These are phyloP conservation scores for Enteromius paludinosus DNA, from an alignment of 2,797 vertebrate genomes.

Conservation along the genomic window DNA sequence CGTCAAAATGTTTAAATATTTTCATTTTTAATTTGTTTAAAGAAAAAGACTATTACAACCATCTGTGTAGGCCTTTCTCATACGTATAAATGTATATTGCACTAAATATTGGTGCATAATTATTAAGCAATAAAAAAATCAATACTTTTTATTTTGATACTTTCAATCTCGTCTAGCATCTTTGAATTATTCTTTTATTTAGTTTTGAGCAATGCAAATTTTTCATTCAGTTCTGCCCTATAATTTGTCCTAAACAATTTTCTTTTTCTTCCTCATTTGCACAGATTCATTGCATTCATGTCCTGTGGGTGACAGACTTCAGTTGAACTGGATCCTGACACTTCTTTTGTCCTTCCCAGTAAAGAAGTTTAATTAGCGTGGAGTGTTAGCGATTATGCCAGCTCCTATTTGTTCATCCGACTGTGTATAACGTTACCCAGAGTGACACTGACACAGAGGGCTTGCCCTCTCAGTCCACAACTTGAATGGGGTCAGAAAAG, in stretches of 20 bases:
- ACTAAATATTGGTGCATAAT: neutral
- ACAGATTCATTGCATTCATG: neutral
- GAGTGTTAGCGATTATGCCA: neutral
- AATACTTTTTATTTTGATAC: neutral
- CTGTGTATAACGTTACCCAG: neutral
- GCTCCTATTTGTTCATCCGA: neutral
- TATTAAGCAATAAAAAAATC: neutral
- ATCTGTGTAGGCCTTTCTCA: too few species aligned
- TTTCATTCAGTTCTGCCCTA: neutral
- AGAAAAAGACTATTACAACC: too few species aligned
- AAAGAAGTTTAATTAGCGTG: neutral
- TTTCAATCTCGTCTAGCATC: neutral
- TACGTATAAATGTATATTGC: neutral
- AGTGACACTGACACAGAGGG: constrained; percentile 10
- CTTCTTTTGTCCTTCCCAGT: neutral
- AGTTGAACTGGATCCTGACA: neutral
- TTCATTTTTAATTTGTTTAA: too few species aligned
- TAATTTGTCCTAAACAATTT: neutral
- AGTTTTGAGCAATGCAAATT: neutral
- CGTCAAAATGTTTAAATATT: neutral
- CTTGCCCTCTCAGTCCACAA: constrained; percentile 6
- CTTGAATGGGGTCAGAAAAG: constrained; percentile 4
- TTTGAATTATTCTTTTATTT: neutral
- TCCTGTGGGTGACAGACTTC: neutral
- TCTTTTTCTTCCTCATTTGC: neutral